A percentile compares a stretch with the other conserved stretches of the same genome.
phyloP scores from a whole-genome alignment of 2,113 vertebrate genomes.

The Vicugna pacos region DNA sequence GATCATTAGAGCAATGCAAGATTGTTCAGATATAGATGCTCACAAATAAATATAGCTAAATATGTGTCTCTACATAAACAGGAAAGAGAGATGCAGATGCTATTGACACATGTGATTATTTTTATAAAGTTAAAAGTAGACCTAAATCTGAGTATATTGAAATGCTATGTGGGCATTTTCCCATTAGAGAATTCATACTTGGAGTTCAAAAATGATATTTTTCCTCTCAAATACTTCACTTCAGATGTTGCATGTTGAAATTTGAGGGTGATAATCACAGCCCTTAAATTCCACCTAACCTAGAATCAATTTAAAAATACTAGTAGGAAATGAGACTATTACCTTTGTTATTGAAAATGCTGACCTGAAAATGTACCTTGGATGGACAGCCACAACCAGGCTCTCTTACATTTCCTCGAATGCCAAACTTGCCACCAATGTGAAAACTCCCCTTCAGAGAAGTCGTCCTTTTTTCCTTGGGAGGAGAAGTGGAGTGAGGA shows the following conservation, averaged over 20 bases:
- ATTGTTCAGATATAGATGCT: not conserved
- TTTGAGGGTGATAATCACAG: not conserved
- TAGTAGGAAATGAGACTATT: not conserved
- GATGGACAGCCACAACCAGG: rapidly evolving
- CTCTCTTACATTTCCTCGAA: not conserved
- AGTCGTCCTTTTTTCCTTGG: not conserved
- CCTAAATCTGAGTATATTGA: not conserved
- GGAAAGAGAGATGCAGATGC: not conserved
- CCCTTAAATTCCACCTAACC: not conserved
- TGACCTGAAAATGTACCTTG: not conserved
- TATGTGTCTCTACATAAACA: rapidly evolving
- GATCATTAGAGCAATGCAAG: not conserved
- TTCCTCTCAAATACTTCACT: not conserved
- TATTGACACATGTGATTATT: not conserved
- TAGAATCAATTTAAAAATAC: not conserved
- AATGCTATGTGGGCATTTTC: not conserved
- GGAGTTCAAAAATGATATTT: not conserved
- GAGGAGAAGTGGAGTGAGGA: not conserved
- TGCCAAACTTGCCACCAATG: rapidly evolving
- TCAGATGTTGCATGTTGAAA: not conserved
- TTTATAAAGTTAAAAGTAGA: not conserved
- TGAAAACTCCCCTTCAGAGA: not conserved
- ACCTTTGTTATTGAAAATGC: not conserved
- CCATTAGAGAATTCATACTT: not conserved
- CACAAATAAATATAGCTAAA: not conserved